Conservation (phyloP, 2,888 invertebrate genomes). For the Volucella inanis region DNA sequence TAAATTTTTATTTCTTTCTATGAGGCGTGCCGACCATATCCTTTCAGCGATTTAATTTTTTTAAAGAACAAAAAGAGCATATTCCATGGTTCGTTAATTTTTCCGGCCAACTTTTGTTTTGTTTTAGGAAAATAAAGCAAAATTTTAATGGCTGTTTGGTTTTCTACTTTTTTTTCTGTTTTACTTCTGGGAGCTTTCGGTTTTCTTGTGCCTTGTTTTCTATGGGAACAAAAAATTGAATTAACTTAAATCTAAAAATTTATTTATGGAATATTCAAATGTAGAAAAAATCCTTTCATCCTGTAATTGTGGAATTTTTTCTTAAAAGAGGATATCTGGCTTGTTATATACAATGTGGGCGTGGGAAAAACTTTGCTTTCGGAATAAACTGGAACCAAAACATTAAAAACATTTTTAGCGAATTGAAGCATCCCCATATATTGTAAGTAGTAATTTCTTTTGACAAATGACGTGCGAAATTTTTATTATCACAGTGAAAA, state of each 20-base stretch:
- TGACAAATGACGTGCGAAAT: too few relatives aligned
- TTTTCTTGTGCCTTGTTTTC: background rate
- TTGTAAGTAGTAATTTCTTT: too few relatives aligned
- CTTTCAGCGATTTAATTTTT: conserved; percentile 45
- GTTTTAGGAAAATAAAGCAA: conserved; percentile 45
- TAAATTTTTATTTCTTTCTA: conserved; percentile 27
- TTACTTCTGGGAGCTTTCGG: conserved; percentile 5
- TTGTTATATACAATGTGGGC: too few relatives aligned
- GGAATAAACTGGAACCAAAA: too few relatives aligned
- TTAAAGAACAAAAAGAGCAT: conserved; percentile 62
- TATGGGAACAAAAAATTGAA: conserved; percentile 11
- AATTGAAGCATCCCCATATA: too few relatives aligned
- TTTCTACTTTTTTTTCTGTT: conserved; percentile 29
- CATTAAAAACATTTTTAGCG: too few relatives aligned
- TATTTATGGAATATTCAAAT: conserved; percentile 22
- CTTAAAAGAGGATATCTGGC: too few relatives aligned
- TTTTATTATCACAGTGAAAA: too few relatives aligned
- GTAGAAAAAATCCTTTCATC: conserved; percentile 29
- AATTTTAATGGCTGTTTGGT: conserved; percentile 62
- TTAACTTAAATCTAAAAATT: conserved; percentile 38
- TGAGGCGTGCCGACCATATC: conserved; percentile 21
- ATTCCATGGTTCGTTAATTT: conserved; percentile 72
- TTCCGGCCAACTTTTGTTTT: conserved; percentile 9
- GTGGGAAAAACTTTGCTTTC: too few relatives aligned
- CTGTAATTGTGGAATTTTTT: too few relatives aligned